Percentiles rank a stretch among this genome's conserved stretches.
Conservation (phyloP, 1,140 invertebrate genomes). For the Brachionus rubens region DNA sequence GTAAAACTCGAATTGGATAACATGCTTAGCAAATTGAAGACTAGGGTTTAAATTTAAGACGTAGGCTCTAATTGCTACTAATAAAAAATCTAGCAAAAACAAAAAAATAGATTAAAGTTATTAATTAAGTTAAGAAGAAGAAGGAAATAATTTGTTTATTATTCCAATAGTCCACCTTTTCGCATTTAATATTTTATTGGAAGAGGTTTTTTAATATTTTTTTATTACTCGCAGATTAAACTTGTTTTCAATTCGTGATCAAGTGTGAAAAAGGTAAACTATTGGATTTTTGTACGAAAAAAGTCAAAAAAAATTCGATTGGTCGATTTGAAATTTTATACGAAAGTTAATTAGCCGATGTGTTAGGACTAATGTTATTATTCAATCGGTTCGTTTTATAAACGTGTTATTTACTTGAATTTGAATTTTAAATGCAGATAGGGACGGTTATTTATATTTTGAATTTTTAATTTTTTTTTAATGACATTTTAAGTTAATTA, state of each 20-base stretch:
- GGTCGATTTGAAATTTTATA: not conserved
- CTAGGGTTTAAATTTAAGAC: not conserved
- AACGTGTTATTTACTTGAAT: not conserved
- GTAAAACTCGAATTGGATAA: not conserved
- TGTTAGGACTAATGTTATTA: not conserved
- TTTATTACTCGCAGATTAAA: constrained; percentile 16
- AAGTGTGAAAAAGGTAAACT: not conserved
- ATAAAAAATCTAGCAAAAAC: constrained; percentile 29
- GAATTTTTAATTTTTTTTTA: constrained; percentile 9
- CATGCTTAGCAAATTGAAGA: not conserved
- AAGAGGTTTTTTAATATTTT: not conserved
- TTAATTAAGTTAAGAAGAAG: constrained; percentile 23
- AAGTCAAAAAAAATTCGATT: not conserved
- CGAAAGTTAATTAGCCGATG: not conserved
- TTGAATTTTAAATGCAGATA: constrained; percentile 11
- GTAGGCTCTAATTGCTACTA: constrained; percentile 36
- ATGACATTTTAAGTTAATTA: constrained; percentile 37
- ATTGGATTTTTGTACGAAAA: not conserved
- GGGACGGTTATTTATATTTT: constrained; percentile 25
- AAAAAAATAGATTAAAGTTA: not conserved
- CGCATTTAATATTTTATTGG: not conserved
- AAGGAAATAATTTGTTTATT: constrained; percentile 44
- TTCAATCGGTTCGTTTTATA: not conserved
- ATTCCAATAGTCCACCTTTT: not conserved
- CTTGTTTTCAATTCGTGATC: constrained; percentile 10